Evolutionary conservation across 2,113 vertebrate genomes (phyloP), one percentile per base, ranked within the genome.

Genomic region (Hippopotamus amphibius): DNA sequence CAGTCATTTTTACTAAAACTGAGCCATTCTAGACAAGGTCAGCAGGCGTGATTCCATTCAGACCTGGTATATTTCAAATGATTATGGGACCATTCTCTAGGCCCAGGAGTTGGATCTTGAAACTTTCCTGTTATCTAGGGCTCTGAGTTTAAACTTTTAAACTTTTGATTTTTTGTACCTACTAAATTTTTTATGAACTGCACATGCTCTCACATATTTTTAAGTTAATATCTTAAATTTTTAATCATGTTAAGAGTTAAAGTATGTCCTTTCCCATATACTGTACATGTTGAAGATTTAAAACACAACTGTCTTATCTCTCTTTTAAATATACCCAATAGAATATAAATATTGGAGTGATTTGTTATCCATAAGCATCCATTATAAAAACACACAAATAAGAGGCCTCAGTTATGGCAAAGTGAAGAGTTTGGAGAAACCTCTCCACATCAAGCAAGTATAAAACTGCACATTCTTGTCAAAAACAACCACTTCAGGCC

Each of bases 101-200:
- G 63, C 33, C 50, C 7, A 46, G 50, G 19, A 46, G 17, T 37
- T 90, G 65, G 43, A 41, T 93, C 33, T 37, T 71, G 28, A 85
- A 72, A 30, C 2, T 55, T 80, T 86, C 37, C 22, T 86, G 2
- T 90, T n/a, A 33, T 79, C 13, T 69, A 55, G 24, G 72, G 46
- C 63, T 80, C 5, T n/a, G 46, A 66, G 13, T 57, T 80, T 86
- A 72, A 77, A 85, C 30, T 55, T 94, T 74, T 65, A 74, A 77
- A 76, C 10, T 83, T 93, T 84, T 24, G 15, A 21, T 63, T 83
- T 83, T 69, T 61, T 71, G 43, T 68, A 46, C 26, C 46, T 72
- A 72, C 57, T 86, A 96, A 90, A 65, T 86, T 69, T 69, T 93
- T 96, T 65, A 71, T 53, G 77, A 90, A 71, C 43, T 63, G 24